Conservation (phyloP, 2,888 invertebrate genomes). For the Ectemnius cavifrons region DNA sequence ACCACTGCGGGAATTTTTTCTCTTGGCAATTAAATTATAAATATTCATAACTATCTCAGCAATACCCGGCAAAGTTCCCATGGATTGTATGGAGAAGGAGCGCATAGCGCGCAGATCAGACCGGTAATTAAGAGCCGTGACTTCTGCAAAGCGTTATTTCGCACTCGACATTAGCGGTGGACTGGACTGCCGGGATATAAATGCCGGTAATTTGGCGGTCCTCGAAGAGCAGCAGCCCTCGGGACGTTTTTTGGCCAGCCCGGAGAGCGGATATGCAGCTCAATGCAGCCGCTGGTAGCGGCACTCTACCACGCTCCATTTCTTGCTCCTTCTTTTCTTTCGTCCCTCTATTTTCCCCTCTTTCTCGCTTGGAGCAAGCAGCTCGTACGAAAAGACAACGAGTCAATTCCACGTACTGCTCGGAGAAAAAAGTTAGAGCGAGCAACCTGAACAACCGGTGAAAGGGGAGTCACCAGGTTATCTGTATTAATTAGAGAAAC, state of each 20-base stretch:
- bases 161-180: slow-evolving; percentile 37
- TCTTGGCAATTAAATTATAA: slow-evolving; percentile 46
- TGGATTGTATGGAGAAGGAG: not conserved
- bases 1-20: not conserved
- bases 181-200: slow-evolving; percentile 39
- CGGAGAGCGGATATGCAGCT: slow-evolving; percentile 6
- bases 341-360: too few species aligned
- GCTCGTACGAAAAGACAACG: slow-evolving; percentile 28
- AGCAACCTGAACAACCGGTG: slow-evolving; percentile 4
- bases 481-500: slow-evolving; percentile 59
- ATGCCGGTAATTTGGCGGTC: slow-evolving; percentile 51
- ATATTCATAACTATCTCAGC: slow-evolving; percentile 51
- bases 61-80: slow-evolving; percentile 7
- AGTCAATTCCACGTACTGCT: slow-evolving; percentile 43
- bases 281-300: slow-evolving; percentile 6
- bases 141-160: slow-evolving; percentile 38
- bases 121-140: slow-evolving; percentile 53
- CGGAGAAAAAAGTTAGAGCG: slow-evolving; percentile 15
- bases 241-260: slow-evolving; percentile 21
- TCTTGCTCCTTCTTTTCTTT: too few species aligned
- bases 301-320: too few species aligned
- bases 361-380: slow-evolving; percentile 3
- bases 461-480: slow-evolving; percentile 33
- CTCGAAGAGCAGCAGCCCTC: slow-evolving; percentile 15
- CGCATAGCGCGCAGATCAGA: slow-evolving; percentile 27